A percentile compares a stretch with the other conserved stretches of the same genome.
Conservation (phyloP, 2,888 invertebrate genomes). For the Amphipyra berbera region DNA sequence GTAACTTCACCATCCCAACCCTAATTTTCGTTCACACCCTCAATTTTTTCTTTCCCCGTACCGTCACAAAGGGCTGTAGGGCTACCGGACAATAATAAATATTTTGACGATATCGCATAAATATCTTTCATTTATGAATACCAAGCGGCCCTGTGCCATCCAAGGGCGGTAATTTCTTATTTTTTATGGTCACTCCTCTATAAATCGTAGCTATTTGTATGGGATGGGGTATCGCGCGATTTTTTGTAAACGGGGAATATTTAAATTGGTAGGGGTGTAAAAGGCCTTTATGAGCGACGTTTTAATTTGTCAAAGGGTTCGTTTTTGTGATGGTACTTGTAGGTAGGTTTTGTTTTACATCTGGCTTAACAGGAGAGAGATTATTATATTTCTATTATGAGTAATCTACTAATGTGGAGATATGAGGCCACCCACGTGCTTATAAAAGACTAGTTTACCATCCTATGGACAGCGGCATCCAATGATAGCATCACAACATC, state of each 20-base stretch:
- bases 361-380: not conserved
- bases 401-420: too few relatives aligned
- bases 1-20: not conserved
- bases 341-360: slow-evolving; percentile 7
- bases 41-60: slow-evolving; percentile 82
- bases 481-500: too few relatives aligned
- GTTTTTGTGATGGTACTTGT: slow-evolving; percentile 15
- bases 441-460: too few relatives aligned
- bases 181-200: slow-evolving; percentile 85
- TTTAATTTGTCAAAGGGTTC: slow-evolving; percentile 55
- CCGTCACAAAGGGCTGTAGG: slow-evolving; percentile 86
- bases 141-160: slow-evolving; percentile 82
- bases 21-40: slow-evolving; percentile 84
- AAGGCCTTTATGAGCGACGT: slow-evolving; percentile 39
- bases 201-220: slow-evolving; percentile 86
- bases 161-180: slow-evolving; percentile 81
- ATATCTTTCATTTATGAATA: slow-evolving; percentile 89
- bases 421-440: too few relatives aligned
- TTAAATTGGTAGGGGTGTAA: slow-evolving; percentile 58
- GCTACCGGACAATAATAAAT: slow-evolving; percentile 89
- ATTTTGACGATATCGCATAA: slow-evolving; percentile 90
- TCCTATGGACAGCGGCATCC: too few relatives aligned
- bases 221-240: slow-evolving; percentile 71
- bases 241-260: slow-evolving; percentile 69
- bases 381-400: too few relatives aligned